These are phyloP conservation scores for Drosophila funebris DNA, from an alignment of 1,140 invertebrate species.

Conservation along the genomic window DNA sequence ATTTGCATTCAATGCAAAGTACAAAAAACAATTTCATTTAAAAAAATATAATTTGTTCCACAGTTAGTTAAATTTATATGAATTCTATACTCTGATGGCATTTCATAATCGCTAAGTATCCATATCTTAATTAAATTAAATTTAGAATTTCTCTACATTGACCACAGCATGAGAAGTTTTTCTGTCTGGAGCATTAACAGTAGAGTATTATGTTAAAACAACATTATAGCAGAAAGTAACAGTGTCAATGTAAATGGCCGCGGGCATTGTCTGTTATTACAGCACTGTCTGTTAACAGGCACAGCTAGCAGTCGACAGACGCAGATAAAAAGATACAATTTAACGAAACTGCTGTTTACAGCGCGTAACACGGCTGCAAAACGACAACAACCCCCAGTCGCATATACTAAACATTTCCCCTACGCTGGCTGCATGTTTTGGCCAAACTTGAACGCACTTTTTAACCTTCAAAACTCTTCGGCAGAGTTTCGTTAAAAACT, in stretches of 20 bases:
- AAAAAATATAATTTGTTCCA: no score
- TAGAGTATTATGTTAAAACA: neutral
- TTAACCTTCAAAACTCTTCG: conserved; percentile 69
- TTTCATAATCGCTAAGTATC: no score
- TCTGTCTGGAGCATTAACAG: conserved; percentile 2
- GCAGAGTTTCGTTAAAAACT: conserved; percentile 50
- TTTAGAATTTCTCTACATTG: neutral
- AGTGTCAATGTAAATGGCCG: conserved; percentile 57
- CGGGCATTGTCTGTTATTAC: conserved; percentile 43
- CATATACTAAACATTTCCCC: conserved; percentile 54
- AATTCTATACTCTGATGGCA: no score
- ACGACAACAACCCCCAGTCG: neutral
- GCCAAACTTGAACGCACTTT: conserved; percentile 61
- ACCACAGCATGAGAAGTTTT: neutral
- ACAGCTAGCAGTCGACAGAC: neutral
- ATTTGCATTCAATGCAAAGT: conserved; percentile 22
- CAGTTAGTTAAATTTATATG: conserved; percentile 1
- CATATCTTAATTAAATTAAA: neutral
- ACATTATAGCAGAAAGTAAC: conserved; percentile 32
- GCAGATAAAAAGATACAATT: conserved; percentile 57
- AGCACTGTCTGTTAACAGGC: conserved; percentile 7
- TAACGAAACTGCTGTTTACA: conserved; percentile 57
- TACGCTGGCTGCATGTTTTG: conserved; percentile 37
- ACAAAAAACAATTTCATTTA: conserved; percentile 15
- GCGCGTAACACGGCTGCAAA: conserved; percentile 46